A percentile compares a stretch with the other conserved stretches of the same genome.
Evolutionary conservation across 1,140 invertebrate genomes (phyloP).

Genomic region (Pentalonia nigronervosa): DNA sequence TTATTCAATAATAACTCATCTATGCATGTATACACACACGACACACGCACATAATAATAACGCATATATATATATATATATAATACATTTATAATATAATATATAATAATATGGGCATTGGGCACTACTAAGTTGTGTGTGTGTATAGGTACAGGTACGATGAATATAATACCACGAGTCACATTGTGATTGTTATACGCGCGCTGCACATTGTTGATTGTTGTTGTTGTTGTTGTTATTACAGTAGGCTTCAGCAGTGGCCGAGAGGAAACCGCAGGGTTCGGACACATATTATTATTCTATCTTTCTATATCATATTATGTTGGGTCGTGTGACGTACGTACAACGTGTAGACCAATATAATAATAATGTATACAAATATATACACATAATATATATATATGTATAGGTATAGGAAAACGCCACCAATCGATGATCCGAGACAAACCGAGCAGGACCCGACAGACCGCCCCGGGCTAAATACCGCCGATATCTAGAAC

Average conservation of each 20-base stretch:
- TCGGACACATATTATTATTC: conserved; percentile 9
- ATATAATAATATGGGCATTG: not conserved
- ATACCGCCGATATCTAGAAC: not conserved
- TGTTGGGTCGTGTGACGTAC: not conserved
- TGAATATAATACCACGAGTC: conserved; percentile 49
- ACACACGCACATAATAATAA: conserved; percentile 20
- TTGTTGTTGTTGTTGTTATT: conserved; percentile 57
- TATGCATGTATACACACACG: not conserved
- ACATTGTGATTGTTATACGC: conserved; percentile 24
- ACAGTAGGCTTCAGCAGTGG: not conserved
- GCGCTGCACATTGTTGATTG: conserved; percentile 27
- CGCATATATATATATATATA: not conserved
- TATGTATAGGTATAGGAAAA: not conserved
- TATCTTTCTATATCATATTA: conserved; percentile 10
- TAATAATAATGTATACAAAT: not conserved
- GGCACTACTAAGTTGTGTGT: not conserved
- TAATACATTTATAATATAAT: not conserved
- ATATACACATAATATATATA: too few species aligned
- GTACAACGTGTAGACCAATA: not conserved
- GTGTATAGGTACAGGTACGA: not conserved
- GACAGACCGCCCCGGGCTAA: not conserved
- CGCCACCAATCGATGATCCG: not conserved
- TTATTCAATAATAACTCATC: conserved; percentile 41
- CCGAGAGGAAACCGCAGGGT: conserved; percentile 31
- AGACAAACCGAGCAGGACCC: not conserved